Conservation (phyloP, 2,113 vertebrate genomes). For the Psephotus haematonotus region DNA sequence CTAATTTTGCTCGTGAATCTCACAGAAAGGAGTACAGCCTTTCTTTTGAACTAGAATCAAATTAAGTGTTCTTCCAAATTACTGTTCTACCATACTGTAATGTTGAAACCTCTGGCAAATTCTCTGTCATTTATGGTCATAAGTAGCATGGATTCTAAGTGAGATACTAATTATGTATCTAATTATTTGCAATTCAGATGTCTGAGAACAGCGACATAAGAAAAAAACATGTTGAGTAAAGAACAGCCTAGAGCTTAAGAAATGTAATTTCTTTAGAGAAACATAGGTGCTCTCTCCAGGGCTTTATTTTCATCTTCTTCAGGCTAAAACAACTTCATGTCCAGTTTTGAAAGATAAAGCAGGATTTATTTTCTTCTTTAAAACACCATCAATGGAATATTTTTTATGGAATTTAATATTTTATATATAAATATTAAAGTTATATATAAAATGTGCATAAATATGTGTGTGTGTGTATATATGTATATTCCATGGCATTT, state of each 20-base stretch:
- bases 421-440: neutral
- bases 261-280: neutral
- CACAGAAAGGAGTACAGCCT: neutral
- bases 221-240: neutral
- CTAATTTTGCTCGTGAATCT: neutral
- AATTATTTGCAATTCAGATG: neutral
- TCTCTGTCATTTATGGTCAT: neutral
- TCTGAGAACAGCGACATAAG: neutral
- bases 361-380: neutral
- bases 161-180: neutral
- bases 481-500: neutral
- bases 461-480: neutral
- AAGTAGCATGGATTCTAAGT: neutral
- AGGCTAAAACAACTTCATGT: neutral
- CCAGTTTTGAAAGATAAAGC: neutral
- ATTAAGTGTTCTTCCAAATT: neutral
- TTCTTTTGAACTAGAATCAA: neutral
- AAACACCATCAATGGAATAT: neutral
- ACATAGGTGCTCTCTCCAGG: fast-evolving
- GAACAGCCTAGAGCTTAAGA: neutral
- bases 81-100: neutral
- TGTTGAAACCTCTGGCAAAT: neutral
- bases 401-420: neutral
- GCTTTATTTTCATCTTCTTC: neutral
- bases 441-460: neutral